A percentile compares a stretch with the other conserved stretches of the same genome.
phyloP scores from a whole-genome alignment of 2,797 vertebrate genomes.

The Platalea minor region DNA sequence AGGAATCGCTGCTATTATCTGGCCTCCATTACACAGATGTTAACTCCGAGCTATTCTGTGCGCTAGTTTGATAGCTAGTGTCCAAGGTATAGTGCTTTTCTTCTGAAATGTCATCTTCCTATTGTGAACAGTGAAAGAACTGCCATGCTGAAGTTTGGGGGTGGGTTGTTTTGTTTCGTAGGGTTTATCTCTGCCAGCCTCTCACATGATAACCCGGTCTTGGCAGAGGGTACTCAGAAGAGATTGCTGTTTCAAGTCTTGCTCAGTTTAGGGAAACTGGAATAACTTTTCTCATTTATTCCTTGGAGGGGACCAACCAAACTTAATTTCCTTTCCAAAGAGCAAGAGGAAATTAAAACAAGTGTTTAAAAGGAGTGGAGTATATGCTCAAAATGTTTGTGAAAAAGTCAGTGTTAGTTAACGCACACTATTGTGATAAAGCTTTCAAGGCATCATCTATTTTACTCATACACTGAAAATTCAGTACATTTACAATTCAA shows the following conservation, averaged over 20 bases:
- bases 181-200: conserved; percentile 23
- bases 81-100: conserved; percentile 24
- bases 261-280: conserved; percentile 84
- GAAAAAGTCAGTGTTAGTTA: not conserved
- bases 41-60: not conserved
- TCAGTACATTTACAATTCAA: not conserved
- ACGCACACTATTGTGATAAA: not conserved
- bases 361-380: not conserved
- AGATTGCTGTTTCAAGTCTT: conserved; percentile 87
- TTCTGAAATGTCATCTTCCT: conserved; percentile 55
- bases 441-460: not conserved
- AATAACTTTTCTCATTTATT: conserved; percentile 78
- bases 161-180: not conserved
- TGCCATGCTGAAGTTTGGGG: not conserved
- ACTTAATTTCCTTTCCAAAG: conserved; percentile 80
- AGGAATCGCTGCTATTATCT: not conserved
- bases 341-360: conserved; percentile 34
- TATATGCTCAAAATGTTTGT: not conserved
- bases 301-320: conserved; percentile 77
- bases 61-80: not conserved
- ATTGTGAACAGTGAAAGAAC: not conserved
- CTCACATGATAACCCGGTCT: conserved; percentile 44
- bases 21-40: not conserved
- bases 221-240: conserved; percentile 87
- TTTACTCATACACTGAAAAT: not conserved